Evolutionary conservation across 2,797 vertebrate species (phyloP).

Genomic region (Xenopus petersii): DNA sequence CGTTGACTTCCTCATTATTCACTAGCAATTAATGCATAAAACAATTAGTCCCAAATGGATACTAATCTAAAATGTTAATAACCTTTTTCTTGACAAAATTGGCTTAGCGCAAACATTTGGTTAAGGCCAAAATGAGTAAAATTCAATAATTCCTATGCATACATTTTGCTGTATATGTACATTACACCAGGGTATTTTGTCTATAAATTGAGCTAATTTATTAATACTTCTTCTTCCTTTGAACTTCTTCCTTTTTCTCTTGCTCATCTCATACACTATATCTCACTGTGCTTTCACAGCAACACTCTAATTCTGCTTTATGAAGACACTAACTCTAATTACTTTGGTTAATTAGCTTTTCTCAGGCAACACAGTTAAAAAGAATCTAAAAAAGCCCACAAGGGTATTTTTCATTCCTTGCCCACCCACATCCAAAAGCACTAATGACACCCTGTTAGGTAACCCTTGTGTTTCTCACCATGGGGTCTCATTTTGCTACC

Average conservation of each 20-base stretch:
- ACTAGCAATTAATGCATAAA: conserved; percentile 63
- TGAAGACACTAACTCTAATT: conserved; percentile 63
- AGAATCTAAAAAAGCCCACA: conserved; percentile 13
- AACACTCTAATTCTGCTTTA: conserved; percentile 48
- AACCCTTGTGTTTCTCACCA: conserved; percentile 50
- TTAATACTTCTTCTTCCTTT: conserved; percentile 18
- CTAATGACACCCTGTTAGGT: conserved; percentile 51
- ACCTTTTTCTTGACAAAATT: conserved; percentile 45
- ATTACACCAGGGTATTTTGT: conserved; percentile 24
- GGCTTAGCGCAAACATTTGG: conserved; percentile 37
- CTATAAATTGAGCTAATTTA: conserved; percentile 32
- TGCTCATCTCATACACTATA: conserved; percentile 21
- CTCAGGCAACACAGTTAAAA: conserved; percentile 4
- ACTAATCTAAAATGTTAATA: conserved; percentile 52
- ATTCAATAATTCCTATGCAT: conserved; percentile 17
- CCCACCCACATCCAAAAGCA: background rate
- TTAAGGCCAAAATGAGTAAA: conserved; percentile 26
- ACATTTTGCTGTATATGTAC: conserved; percentile 6
- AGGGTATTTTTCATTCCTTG: conserved; percentile 23
- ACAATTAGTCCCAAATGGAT: conserved; percentile 57
- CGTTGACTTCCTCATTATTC: conserved; percentile 61
- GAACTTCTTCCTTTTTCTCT: background rate
- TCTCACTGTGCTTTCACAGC: conserved; percentile 47
- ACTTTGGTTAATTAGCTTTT: conserved; percentile 62
- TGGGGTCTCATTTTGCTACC: conserved; percentile 2